Percentiles rank a stretch among this genome's conserved stretches.
These are phyloP conservation scores for Platygyra sinensis DNA, from an alignment of 64 coral and sea anemone species.

Conservation along the genomic window DNA sequence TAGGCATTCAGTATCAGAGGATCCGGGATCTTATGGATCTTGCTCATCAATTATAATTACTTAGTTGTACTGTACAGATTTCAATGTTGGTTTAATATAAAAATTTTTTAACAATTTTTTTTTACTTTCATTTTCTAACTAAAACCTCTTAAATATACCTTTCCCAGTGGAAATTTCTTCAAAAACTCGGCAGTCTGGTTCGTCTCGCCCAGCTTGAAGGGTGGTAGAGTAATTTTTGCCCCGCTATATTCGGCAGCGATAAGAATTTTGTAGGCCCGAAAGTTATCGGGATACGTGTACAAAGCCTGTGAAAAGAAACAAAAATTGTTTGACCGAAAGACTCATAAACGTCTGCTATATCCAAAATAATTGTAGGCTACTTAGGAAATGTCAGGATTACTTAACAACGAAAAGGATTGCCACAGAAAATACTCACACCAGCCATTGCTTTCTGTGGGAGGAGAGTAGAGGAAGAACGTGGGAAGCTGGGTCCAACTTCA, in stretches of 20 bases:
- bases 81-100: too few species aligned
- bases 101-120: background rate
- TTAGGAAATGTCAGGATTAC: constrained; percentile 15
- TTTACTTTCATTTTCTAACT: background rate
- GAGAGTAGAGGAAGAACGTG: constrained; percentile 31
- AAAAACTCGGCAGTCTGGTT: constrained; percentile 91
- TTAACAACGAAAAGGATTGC: background rate
- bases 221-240: constrained; percentile 71
- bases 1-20: too few species aligned
- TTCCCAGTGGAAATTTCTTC: constrained; percentile 95
- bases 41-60: too few species aligned
- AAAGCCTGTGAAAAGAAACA: constrained; percentile 66
- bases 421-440: constrained; percentile 56
- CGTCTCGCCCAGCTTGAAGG: constrained; percentile 90
- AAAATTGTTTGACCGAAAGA: constrained; percentile 27
- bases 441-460: constrained; percentile 43
- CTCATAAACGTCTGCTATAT: background rate
- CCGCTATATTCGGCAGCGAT: constrained; percentile 96
- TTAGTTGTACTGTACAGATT: too few species aligned
- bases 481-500: background rate
- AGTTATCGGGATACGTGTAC: constrained; percentile 98
- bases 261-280: constrained; percentile 96
- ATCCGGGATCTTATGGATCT: too few species aligned
- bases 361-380: background rate
- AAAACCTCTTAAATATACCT: constrained; percentile 59